Conservation (phyloP, 2,797 vertebrate genomes). For the Phoxinus dragarum region DNA sequence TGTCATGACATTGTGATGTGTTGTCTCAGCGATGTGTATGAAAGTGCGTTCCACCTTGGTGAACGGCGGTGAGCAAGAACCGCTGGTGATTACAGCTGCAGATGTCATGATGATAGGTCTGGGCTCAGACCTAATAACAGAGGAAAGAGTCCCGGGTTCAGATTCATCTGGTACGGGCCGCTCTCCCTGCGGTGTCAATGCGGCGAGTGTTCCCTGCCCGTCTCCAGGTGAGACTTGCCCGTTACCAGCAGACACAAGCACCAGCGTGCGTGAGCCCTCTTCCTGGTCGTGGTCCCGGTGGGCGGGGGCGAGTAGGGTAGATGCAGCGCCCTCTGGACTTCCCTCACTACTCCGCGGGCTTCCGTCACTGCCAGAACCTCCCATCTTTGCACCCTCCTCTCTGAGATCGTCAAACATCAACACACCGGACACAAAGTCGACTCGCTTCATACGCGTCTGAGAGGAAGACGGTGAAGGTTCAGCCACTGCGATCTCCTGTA, state of each 20-base stretch:
- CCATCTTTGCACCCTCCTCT: constrained; percentile 71
- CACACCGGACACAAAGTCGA: constrained; percentile 83
- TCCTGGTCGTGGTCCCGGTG: constrained; percentile 86
- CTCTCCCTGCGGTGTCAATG: constrained; percentile 84
- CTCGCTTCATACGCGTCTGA: constrained; percentile 79
- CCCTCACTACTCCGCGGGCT: constrained; percentile 84
- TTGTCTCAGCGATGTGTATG: constrained; percentile 88
- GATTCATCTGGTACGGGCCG: constrained; percentile 85
- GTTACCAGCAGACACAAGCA: constrained; percentile 88
- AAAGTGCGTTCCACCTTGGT: constrained; percentile 91
- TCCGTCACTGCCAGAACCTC: constrained; percentile 79
- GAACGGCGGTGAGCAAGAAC: constrained; percentile 83
- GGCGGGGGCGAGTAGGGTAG: constrained; percentile 83
- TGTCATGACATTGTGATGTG: constrained; percentile 85
- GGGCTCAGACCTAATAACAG: constrained; percentile 84
- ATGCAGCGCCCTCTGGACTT: constrained; percentile 83
- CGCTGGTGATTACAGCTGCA: constrained; percentile 55
- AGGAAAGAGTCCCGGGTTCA: constrained; percentile 84
- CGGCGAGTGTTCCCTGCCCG: constrained; percentile 85
- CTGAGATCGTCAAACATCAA: constrained; percentile 75
- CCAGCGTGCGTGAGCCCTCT: constrained; percentile 88
- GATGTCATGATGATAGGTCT: constrained; percentile 71
- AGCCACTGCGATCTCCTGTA: constrained; percentile 40
- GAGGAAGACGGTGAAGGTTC: constrained; percentile 65
- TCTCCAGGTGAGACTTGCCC: constrained; percentile 75